A percentile compares a stretch with the other conserved stretches of the same genome.
phyloP scores from a whole-genome alignment of 92 coral and sea anemone species.

The Pocillopora grandis region DNA sequence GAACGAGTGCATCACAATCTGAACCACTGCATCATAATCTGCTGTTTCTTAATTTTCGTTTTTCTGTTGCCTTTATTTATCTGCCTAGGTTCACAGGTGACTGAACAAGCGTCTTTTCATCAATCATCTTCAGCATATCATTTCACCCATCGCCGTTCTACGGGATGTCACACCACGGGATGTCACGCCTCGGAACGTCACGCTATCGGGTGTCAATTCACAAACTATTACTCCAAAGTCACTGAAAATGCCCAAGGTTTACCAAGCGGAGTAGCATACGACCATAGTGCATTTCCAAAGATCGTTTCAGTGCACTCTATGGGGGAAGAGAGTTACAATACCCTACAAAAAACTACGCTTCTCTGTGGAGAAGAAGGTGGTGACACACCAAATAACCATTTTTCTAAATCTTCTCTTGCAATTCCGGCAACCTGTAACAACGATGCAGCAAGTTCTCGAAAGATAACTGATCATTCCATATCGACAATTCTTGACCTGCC shows the following conservation, averaged over 20 bases:
- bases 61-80: not conserved
- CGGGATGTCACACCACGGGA: not conserved
- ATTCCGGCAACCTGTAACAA: not conserved
- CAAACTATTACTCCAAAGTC: not conserved
- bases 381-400: not conserved
- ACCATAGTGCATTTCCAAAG: slow-evolving; percentile 35
- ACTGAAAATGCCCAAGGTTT: not conserved
- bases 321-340: not conserved
- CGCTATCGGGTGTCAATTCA: not conserved
- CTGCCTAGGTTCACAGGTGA: not conserved
- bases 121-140: not conserved
- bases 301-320: slow-evolving; percentile 34
- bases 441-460: not conserved
- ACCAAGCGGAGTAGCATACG: slow-evolving; percentile 24
- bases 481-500: not conserved
- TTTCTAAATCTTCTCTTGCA: not conserved
- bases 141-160: not conserved
- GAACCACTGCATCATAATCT: too few species aligned
- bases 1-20: too few species aligned
- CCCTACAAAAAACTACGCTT: not conserved
- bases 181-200: slow-evolving; percentile 1
- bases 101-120: not conserved
- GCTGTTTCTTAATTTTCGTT: not conserved
- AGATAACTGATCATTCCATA: not conserved
- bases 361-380: not conserved